These are phyloP conservation scores for Gila robusta DNA, from an alignment of 2,797 vertebrate genomes.

Conservation along the genomic window DNA sequence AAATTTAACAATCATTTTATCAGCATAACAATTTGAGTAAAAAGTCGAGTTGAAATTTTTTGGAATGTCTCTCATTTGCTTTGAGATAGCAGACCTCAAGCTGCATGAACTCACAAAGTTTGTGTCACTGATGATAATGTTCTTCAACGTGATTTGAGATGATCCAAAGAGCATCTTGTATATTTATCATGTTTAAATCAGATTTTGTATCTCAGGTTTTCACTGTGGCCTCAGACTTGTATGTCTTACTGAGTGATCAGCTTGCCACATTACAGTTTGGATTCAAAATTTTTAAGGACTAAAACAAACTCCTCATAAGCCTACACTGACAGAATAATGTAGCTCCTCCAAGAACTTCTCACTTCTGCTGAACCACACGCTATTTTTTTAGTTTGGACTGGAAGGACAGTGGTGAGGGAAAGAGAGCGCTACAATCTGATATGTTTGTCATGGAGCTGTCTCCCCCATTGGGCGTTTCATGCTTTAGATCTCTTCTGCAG, in stretches of 20 bases:
- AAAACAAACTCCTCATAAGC: conserved; percentile 4
- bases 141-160: neutral
- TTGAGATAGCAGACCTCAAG: neutral
- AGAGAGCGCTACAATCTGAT: neutral
- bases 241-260: neutral
- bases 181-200: neutral
- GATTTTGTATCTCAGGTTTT: neutral
- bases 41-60: too few species aligned
- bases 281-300: neutral
- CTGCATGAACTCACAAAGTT: neutral
- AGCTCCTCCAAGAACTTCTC: neutral
- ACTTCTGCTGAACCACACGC: conserved; percentile 5
- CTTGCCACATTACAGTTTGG: neutral
- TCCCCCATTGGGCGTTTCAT: conserved; percentile 11
- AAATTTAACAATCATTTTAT: neutral
- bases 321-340: conserved; percentile 8
- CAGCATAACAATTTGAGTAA: neutral
- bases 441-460: conserved; percentile 8
- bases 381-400: neutral
- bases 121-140: neutral
- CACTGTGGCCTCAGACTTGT: neutral
- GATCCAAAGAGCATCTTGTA: neutral
- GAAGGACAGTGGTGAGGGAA: neutral
- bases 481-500: conserved; percentile 20
- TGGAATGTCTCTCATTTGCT: neutral